Evolutionary conservation across 1,140 invertebrate genomes (phyloP).

Genomic region (Aphelenchoides fujianensis): DNA sequence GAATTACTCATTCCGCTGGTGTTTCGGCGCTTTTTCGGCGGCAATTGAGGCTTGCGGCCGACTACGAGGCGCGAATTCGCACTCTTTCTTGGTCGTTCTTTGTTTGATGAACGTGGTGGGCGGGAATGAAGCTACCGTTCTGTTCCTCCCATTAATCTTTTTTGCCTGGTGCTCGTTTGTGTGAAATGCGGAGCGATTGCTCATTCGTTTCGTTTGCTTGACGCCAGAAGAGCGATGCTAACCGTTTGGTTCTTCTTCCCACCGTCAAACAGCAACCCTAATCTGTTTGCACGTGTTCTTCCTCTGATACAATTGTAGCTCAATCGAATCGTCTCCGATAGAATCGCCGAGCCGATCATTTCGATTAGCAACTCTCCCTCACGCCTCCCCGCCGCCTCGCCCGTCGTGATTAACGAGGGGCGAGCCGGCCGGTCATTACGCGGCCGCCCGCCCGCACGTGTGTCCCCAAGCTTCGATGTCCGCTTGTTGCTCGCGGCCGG

Average conservation of each 20-base stretch:
- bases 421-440: not conserved
- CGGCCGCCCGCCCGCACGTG: too few species aligned
- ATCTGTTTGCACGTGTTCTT: not conserved
- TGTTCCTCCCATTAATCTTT: not conserved
- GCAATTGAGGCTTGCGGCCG: not conserved
- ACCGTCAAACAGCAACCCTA: too few species aligned
- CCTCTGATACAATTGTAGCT: not conserved
- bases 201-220: too few species aligned
- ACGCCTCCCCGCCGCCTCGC: not conserved
- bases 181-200: too few species aligned
- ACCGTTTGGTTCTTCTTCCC: too few species aligned
- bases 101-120: not conserved
- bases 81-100: not conserved
- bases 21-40: not conserved
- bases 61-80: not conserved
- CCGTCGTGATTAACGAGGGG: not conserved
- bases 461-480: too few species aligned
- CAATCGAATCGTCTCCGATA: too few species aligned
- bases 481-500: not conserved
- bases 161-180: not conserved
- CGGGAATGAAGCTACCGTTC: too few species aligned
- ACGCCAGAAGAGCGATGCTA: too few species aligned
- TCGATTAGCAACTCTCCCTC: not conserved
- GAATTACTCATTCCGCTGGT: not conserved
- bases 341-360: not conserved